These are phyloP conservation scores for Ia io DNA, from an alignment of 2,113 vertebrate genomes.

Conservation along the genomic window DNA sequence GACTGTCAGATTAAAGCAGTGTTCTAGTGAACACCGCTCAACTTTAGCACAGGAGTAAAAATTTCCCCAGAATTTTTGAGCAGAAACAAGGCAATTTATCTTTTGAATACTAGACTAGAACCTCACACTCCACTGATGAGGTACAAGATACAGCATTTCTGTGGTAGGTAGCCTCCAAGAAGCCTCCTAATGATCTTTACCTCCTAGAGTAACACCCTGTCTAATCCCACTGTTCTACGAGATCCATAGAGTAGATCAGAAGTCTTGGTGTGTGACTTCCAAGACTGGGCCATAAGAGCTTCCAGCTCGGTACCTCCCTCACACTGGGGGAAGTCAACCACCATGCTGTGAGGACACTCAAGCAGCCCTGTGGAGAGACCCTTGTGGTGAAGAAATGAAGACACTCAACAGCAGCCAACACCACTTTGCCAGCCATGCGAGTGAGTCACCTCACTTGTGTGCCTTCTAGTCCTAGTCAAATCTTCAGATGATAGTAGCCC, in stretches of 20 bases:
- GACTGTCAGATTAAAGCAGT: not conserved
- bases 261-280: not conserved
- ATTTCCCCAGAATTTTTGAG: not conserved
- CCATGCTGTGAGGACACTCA: not conserved
- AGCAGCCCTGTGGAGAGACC: not conserved
- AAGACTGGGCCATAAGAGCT: not conserved
- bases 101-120: constrained; percentile 1
- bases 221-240: not conserved
- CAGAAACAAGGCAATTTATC: not conserved
- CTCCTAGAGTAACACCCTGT: not conserved
- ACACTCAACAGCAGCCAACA: not conserved
- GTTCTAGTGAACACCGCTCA: not conserved
- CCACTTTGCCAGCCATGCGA: not conserved
- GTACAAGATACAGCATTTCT: not conserved
- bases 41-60: not conserved
- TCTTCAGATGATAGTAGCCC: not conserved
- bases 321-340: not conserved
- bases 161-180: not conserved
- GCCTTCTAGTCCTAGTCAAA: not conserved
- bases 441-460: not conserved
- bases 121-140: not conserved
- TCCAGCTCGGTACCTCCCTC: not conserved
- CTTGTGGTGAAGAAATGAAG: not conserved
- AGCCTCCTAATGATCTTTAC: not conserved
- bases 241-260: not conserved